A percentile compares a stretch with the other conserved stretches of the same genome.
Conservation (phyloP, 2,888 invertebrate genomes). For the Julus scanicus region DNA sequence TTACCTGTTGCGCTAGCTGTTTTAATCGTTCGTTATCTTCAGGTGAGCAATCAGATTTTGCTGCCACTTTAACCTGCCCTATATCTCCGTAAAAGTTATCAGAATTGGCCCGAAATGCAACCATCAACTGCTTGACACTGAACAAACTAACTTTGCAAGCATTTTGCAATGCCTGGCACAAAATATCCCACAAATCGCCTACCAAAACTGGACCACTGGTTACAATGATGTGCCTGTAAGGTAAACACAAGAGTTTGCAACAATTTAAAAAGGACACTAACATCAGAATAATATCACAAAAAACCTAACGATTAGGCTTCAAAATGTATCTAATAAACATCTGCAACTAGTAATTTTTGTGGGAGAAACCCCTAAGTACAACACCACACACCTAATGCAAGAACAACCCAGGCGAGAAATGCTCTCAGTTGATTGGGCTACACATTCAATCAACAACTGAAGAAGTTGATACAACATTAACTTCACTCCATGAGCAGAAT, state of each 20-base stretch:
- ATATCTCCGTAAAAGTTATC: conserved; percentile 93
- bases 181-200: conserved; percentile 86
- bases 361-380: background rate
- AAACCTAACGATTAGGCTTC: too few relatives aligned
- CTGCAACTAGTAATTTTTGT: too few relatives aligned
- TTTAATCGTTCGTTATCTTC: conserved; percentile 86
- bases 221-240: conserved; percentile 71
- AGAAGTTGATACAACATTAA: conserved; percentile 87
- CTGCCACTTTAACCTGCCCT: conserved; percentile 90
- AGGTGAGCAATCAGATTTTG: conserved; percentile 84
- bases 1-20: conserved; percentile 88
- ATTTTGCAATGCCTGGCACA: conserved; percentile 82
- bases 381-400: conserved; percentile 75
- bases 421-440: conserved; percentile 88
- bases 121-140: conserved; percentile 86
- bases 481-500: conserved; percentile 66
- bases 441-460: conserved; percentile 87
- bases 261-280: background rate
- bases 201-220: conserved; percentile 80
- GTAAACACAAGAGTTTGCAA: background rate
- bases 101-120: conserved; percentile 90
- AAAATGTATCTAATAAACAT: too few relatives aligned
- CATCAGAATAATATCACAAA: too few relatives aligned
- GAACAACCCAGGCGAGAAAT: conserved; percentile 92
- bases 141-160: conserved; percentile 84